phyloP scores from a whole-genome alignment of 2,113 vertebrate genomes.

The Mobula hypostoma region DNA sequence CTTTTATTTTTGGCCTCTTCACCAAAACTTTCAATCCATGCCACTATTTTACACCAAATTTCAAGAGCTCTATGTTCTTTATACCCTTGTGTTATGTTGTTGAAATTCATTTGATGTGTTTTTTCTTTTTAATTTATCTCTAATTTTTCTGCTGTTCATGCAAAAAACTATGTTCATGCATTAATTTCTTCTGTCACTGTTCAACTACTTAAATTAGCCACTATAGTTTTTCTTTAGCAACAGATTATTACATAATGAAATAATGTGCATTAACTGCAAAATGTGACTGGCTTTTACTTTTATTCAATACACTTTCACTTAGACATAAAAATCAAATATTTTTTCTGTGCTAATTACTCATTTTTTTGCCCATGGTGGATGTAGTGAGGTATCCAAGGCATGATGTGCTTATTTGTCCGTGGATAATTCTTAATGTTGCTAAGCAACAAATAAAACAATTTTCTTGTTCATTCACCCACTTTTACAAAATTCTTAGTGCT shows the following conservation, averaged over 20 bases:
- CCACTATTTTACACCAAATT: too few species aligned
- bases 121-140: neutral
- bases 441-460: slow-evolving; percentile 1
- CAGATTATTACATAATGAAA: neutral
- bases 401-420: neutral
- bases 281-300: slow-evolving; percentile 6
- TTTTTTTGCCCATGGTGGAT: slow-evolving; percentile 12
- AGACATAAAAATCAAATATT: slow-evolving; percentile 7
- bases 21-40: too few species aligned
- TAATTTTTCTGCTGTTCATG: neutral
- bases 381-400: neutral
- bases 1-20: too few species aligned
- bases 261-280: neutral
- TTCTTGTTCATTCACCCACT: neutral
- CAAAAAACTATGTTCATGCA: neutral
- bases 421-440: slow-evolving; percentile 11
- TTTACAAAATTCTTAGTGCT: neutral
- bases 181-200: neutral
- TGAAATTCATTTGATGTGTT: neutral
- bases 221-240: neutral
- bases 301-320: neutral
- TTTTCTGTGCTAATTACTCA: slow-evolving; percentile 29
- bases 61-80: too few species aligned
- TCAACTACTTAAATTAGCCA: neutral
- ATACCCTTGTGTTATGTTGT: neutral